A percentile compares a stretch with the other conserved stretches of the same genome.
phyloP scores from a whole-genome alignment of 2,888 invertebrate species.

The Allygus modestus region DNA sequence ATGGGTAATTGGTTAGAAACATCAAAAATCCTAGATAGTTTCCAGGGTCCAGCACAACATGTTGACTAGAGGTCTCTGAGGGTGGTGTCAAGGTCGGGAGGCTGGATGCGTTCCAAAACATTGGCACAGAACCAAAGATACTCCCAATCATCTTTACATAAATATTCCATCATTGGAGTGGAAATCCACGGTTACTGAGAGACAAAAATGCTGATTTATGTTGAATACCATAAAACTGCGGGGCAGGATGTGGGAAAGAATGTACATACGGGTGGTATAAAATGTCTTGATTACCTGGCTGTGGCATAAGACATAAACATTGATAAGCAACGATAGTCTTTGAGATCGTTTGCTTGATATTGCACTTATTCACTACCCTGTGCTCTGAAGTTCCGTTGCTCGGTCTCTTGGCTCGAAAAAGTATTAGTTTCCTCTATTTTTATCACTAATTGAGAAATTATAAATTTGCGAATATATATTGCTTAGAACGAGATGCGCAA shows the following conservation, averaged over 20 bases:
- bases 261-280: not conserved
- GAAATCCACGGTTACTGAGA: not conserved
- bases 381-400: too few relatives aligned
- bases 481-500: too few relatives aligned
- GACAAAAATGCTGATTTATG: not conserved
- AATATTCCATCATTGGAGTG: conserved; percentile 8
- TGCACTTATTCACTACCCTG: too few relatives aligned
- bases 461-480: too few relatives aligned
- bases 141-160: not conserved
- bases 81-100: not conserved
- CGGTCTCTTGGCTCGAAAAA: too few relatives aligned
- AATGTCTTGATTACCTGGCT: not conserved
- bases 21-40: too few relatives aligned
- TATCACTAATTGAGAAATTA: too few relatives aligned
- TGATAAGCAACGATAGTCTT: too few relatives aligned
- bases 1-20: too few relatives aligned
- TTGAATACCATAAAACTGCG: not conserved
- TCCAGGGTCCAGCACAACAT: too few relatives aligned
- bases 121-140: conserved; percentile 5
- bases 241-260: not conserved
- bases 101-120: not conserved
- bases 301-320: not conserved
- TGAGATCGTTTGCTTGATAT: too few relatives aligned
- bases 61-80: not conserved
- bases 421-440: too few relatives aligned